Conservation (phyloP, 2,888 invertebrate genomes). For the Melinaea menophilus region DNA sequence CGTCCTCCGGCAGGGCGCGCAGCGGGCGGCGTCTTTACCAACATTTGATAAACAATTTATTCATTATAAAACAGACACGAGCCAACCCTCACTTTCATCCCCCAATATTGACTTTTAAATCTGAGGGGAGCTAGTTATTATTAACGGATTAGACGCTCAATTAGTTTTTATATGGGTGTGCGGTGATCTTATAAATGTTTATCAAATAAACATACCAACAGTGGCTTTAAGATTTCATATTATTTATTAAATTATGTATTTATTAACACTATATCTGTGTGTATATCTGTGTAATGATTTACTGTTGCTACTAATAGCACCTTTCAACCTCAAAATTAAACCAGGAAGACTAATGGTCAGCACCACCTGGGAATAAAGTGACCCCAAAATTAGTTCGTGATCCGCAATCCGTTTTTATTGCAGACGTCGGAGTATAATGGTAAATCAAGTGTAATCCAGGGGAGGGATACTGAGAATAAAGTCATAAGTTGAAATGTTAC, state of each 20-base stretch:
- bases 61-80: conserved; percentile 18
- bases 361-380: conserved; percentile 51
- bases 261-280: no score
- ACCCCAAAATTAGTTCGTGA: conserved; percentile 60
- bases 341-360: conserved; percentile 27
- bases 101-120: conserved; percentile 41
- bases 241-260: no score
- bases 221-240: neutral
- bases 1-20: conserved; percentile 2
- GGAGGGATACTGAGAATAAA: conserved; percentile 23
- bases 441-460: conserved; percentile 63
- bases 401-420: conserved; percentile 69
- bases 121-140: conserved; percentile 31
- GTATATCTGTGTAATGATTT: neutral
- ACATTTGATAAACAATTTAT: conserved; percentile 23
- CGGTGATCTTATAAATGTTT: conserved; percentile 1
- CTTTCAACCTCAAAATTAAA: conserved; percentile 11
- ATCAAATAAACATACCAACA: neutral
- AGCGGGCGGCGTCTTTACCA: neutral
- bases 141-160: conserved; percentile 40
- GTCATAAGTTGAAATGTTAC: conserved; percentile 9
- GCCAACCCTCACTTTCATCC: conserved; percentile 15
- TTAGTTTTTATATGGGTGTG: conserved; percentile 28
- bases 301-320: neutral
- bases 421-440: conserved; percentile 62